phyloP scores from a whole-genome alignment of 2,113 vertebrate genomes.

The Naja naja region DNA sequence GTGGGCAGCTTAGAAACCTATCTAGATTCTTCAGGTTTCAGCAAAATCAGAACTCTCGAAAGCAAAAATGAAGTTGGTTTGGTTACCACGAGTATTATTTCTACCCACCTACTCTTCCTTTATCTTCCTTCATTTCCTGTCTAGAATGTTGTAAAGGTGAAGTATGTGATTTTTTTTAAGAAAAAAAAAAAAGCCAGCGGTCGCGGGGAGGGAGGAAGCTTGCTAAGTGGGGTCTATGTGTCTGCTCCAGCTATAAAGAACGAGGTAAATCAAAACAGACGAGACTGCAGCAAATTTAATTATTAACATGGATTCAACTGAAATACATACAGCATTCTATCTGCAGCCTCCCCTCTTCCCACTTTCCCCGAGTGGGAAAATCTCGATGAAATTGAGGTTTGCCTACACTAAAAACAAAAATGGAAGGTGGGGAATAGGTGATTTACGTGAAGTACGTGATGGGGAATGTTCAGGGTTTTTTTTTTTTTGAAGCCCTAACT shows the following conservation, averaged over 20 bases:
- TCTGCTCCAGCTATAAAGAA: neutral
- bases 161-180: neutral
- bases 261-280: neutral
- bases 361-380: neutral
- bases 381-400: conserved; percentile 32
- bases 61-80: neutral
- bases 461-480: conserved; percentile 16
- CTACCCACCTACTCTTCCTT: neutral
- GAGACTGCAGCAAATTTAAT: neutral
- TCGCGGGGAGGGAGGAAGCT: neutral
- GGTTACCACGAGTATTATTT: neutral
- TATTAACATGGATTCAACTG: neutral
- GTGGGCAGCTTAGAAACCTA: neutral
- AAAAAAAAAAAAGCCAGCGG: neutral
- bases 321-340: neutral
- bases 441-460: conserved; percentile 38
- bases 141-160: neutral
- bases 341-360: neutral
- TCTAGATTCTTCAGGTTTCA: neutral
- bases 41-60: neutral
- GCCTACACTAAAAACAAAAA: conserved; percentile 44
- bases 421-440: conserved; percentile 14
- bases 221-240: neutral
- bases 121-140: neutral
- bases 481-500: conserved; percentile 50